Percentiles rank a stretch among this genome's conserved stretches.
Conservation (phyloP, 2,888 invertebrate genomes). For the Cataglyphis altisquamis region DNA sequence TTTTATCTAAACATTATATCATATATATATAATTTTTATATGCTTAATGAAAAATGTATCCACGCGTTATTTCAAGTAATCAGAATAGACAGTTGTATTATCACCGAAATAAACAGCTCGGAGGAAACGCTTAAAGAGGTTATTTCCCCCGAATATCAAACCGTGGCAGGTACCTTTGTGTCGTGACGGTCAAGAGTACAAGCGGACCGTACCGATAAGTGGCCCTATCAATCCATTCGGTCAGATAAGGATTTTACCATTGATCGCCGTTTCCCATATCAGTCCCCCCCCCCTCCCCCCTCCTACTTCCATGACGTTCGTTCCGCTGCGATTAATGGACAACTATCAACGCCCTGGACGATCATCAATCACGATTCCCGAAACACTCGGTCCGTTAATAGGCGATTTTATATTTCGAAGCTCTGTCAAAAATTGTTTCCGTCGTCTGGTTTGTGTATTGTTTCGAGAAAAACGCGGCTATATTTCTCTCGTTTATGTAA, state of each 20-base stretch:
- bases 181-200: constrained; percentile 76
- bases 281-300: constrained; percentile 20
- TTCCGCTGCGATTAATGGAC: constrained; percentile 84
- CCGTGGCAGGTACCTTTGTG: constrained; percentile 72
- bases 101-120: constrained; percentile 67
- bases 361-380: constrained; percentile 82
- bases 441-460: constrained; percentile 64
- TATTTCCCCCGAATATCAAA: constrained; percentile 65
- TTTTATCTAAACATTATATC: not conserved
- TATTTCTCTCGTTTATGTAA: constrained; percentile 18
- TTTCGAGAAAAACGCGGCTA: constrained; percentile 30
- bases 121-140: constrained; percentile 63
- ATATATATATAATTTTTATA: not conserved
- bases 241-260: constrained; percentile 82
- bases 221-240: constrained; percentile 82
- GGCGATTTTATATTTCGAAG: constrained; percentile 73
- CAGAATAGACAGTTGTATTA: constrained; percentile 32
- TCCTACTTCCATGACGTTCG: constrained; percentile 75
- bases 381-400: constrained; percentile 74
- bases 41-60: not conserved
- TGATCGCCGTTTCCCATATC: constrained; percentile 80
- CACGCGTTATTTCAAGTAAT: constrained; percentile 10
- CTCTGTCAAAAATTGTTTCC: constrained; percentile 71
- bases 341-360: constrained; percentile 80
- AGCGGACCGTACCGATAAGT: constrained; percentile 80